Evolutionary conservation across 2,113 vertebrate species (phyloP).

Genomic region (Cromileptes altivelis): DNA sequence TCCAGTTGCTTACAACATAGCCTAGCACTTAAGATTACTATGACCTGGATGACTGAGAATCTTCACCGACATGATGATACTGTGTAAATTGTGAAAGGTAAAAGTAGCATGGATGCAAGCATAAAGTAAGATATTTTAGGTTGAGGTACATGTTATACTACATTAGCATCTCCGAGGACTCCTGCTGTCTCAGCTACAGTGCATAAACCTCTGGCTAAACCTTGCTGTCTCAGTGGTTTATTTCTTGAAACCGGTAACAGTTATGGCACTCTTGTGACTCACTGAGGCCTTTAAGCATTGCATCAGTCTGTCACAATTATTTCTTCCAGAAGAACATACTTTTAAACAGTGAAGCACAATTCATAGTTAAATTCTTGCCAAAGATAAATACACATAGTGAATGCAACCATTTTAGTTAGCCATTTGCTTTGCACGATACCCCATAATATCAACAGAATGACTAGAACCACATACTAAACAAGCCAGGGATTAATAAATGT

Average conservation of each 20-base stretch:
- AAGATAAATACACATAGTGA: neutral
- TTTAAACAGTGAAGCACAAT: neutral
- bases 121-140: neutral
- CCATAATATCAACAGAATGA: neutral
- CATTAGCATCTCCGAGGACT: conserved; percentile 6
- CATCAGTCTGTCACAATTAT: neutral
- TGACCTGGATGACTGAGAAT: too few relatives aligned
- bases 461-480: neutral
- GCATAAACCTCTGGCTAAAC: conserved; percentile 6
- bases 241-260: conserved; percentile 3
- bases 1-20: too few relatives aligned
- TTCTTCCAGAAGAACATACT: neutral
- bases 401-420: neutral
- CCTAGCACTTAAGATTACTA: too few relatives aligned
- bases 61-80: too few relatives aligned
- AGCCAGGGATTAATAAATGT: neutral
- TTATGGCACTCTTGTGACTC: conserved; percentile 21
- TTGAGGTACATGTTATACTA: neutral
- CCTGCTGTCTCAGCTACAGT: neutral
- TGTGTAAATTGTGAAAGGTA: neutral
- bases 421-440: neutral
- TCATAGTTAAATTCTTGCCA: neutral
- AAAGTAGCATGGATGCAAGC: neutral
- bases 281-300: conserved; percentile 9
- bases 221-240: neutral